Conservation (phyloP, 2,113 vertebrate genomes). For the Athene noctua region DNA sequence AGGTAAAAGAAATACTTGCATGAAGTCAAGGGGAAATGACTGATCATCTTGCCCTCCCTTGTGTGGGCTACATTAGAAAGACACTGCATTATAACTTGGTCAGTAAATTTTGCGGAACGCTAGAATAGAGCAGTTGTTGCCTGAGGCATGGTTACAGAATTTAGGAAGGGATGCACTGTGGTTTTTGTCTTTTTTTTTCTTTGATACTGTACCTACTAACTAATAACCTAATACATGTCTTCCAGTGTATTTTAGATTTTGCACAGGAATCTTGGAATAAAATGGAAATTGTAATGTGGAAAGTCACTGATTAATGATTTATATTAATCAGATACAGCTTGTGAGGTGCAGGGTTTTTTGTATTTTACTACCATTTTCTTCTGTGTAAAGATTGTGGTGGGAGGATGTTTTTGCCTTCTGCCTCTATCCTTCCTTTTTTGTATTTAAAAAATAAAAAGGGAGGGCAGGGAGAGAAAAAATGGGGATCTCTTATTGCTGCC, state of each 20-base stretch:
- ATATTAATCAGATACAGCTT: not conserved
- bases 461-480: not conserved
- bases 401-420: not conserved
- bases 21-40: not conserved
- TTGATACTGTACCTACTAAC: not conserved
- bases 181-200: not conserved
- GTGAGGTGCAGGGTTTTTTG: not conserved
- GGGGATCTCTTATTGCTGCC: not conserved
- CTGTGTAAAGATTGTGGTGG: not conserved
- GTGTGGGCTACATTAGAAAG: not conserved
- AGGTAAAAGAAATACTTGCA: not conserved
- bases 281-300: not conserved
- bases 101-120: not conserved
- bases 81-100: not conserved
- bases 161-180: not conserved
- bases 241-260: not conserved
- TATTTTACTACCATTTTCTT: not conserved
- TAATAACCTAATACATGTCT: not conserved
- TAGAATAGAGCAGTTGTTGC: not conserved
- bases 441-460: not conserved
- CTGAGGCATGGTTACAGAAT: not conserved
- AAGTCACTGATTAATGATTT: not conserved
- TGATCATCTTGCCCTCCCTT: not conserved
- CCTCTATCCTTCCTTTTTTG: not conserved
- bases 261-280: not conserved